phyloP scores from a whole-genome alignment of 2,113 vertebrate genomes.

The Redunca redunca region DNA sequence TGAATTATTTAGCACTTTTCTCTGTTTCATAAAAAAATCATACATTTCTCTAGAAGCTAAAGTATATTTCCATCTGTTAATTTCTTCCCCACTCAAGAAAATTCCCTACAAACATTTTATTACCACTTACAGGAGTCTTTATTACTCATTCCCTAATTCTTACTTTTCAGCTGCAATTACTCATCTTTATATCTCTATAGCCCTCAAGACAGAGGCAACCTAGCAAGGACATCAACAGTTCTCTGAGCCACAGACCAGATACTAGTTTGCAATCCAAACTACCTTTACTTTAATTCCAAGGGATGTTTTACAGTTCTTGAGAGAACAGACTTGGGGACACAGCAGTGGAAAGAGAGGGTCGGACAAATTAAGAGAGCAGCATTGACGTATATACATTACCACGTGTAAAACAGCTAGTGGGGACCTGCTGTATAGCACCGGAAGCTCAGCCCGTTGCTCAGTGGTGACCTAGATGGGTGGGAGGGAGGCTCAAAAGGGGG shows the following conservation, averaged over 20 bases:
- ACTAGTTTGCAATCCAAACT: not conserved
- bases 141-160: not conserved
- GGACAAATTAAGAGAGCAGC: not conserved
- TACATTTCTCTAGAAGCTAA: not conserved
- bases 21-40: constrained; percentile 6
- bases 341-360: not conserved
- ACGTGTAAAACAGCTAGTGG: not conserved
- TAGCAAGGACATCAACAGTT: not conserved
- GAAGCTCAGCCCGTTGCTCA: not conserved
- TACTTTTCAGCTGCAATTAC: not conserved
- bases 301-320: not conserved
- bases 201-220: not conserved
- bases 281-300: not conserved
- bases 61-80: constrained; percentile 23
- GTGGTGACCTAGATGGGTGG: not conserved
- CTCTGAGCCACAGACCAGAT: too few relatives aligned
- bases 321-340: not conserved
- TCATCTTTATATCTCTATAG: not conserved
- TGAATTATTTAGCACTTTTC: constrained; percentile 39
- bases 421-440: not conserved
- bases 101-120: not conserved
- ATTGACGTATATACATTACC: not conserved
- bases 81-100: not conserved
- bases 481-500: not conserved
- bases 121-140: not conserved